Evolutionary conservation across 1,140 invertebrate genomes (phyloP).

Genomic region (Manduca sexta): DNA sequence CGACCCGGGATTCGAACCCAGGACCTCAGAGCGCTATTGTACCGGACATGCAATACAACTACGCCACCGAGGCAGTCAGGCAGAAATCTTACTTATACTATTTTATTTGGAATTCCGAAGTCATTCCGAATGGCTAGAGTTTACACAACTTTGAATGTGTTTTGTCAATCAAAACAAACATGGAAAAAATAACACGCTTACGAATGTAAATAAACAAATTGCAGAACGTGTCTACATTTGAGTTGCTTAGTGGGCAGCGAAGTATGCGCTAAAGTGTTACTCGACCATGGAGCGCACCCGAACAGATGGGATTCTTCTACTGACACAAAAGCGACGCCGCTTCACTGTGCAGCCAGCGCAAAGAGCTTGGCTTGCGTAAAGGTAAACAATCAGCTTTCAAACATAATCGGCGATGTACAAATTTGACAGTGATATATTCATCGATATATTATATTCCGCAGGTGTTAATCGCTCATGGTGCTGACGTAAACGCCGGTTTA

Average conservation of each 20-base stretch:
- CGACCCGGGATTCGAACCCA: too few relatives aligned
- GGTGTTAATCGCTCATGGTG: slow-evolving; percentile 77
- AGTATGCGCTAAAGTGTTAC: slow-evolving; percentile 77
- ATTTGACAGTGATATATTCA: slow-evolving; percentile 2
- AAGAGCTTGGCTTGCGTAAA: slow-evolving; percentile 73
- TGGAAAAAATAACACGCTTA: too few relatives aligned
- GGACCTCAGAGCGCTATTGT: too few relatives aligned
- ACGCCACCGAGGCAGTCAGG: too few relatives aligned
- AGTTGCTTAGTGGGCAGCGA: slow-evolving; percentile 80
- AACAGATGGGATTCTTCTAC: slow-evolving; percentile 78
- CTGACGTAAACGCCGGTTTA: slow-evolving; percentile 83
- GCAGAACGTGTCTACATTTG: slow-evolving; percentile 84
- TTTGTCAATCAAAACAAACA: too few relatives aligned
- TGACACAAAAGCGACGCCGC: slow-evolving; percentile 77
- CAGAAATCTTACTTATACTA: too few relatives aligned
- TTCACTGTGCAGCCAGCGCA: slow-evolving; percentile 84
- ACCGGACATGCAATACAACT: too few relatives aligned
- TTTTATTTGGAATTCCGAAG: too few relatives aligned
- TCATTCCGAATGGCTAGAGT: too few relatives aligned
- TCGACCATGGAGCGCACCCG: slow-evolving; percentile 78
- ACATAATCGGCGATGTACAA: slow-evolving; percentile 14
- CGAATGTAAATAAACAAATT: slow-evolving; percentile 18
- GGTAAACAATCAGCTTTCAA: slow-evolving; percentile 33
- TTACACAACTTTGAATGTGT: too few relatives aligned
- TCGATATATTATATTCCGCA: slow-evolving; percentile 33